phyloP scores from a whole-genome alignment of 2,113 vertebrate genomes.

The Astur gentilis region DNA sequence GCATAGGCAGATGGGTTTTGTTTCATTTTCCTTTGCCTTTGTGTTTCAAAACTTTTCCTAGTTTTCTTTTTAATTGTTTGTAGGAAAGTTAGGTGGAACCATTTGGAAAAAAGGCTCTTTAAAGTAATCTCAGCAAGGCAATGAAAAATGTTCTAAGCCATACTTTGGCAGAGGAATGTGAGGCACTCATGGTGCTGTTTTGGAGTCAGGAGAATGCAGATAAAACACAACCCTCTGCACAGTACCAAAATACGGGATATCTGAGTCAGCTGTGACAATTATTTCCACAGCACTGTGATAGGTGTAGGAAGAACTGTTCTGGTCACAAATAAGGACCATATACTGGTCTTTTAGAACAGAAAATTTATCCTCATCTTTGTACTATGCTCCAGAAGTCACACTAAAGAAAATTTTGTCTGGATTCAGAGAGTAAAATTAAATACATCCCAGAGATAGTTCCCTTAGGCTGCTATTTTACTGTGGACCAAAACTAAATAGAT shows the following conservation, averaged over 20 bases:
- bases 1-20: background rate
- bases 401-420: background rate
- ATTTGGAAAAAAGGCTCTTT: background rate
- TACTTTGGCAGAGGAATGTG: background rate
- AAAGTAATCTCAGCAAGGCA: background rate
- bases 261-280: background rate
- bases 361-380: background rate
- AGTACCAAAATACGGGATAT: background rate
- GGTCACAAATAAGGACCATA: background rate
- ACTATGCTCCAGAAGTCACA: background rate
- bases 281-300: background rate
- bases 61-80: slow-evolving; percentile 8
- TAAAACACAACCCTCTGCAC: background rate
- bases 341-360: background rate
- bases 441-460: background rate
- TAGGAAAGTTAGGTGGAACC: background rate
- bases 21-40: background rate
- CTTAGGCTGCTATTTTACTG: background rate
- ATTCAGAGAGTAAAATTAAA: background rate
- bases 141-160: background rate
- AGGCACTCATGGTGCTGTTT: background rate
- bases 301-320: background rate
- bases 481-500: background rate
- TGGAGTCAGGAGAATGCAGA: background rate
- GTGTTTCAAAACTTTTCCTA: background rate